Conservation (phyloP, 2,113 vertebrate species). For the Indicator indicator region DNA sequence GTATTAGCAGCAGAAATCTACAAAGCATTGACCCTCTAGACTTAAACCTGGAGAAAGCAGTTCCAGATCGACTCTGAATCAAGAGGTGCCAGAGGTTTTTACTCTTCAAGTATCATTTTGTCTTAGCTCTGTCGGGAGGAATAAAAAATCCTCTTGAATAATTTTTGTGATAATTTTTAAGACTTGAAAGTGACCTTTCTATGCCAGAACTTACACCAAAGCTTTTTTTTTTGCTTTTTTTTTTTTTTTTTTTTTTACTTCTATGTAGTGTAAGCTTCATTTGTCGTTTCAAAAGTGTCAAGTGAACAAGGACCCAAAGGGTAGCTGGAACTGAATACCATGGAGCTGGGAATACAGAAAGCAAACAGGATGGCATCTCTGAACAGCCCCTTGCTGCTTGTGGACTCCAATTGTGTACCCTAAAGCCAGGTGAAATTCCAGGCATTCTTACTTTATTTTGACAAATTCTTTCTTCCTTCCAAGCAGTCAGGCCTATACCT, state of each 20-base stretch:
- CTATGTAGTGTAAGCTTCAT: not conserved
- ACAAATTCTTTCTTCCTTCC: conserved; percentile 18
- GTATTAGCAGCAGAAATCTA: not conserved
- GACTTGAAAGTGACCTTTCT: not conserved
- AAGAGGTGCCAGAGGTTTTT: not conserved
- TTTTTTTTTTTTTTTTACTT: not conserved
- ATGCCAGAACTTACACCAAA: not conserved
- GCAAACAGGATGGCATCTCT: not conserved
- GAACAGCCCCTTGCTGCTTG: not conserved
- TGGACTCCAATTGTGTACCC: not conserved
- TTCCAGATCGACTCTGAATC: not conserved
- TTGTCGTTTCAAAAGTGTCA: not conserved
- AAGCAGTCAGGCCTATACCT: not conserved
- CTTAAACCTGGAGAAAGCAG: not conserved
- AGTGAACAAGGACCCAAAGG: not conserved
- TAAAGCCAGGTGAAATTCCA: conserved; percentile 34
- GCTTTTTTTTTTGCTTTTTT: not conserved
- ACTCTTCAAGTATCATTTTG: not conserved
- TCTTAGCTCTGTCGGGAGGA: not conserved
- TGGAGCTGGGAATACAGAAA: not conserved
- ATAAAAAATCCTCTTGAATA: not conserved
- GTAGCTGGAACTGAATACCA: not conserved
- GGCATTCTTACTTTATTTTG: not conserved
- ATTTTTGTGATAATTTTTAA: not conserved
- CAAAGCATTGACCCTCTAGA: not conserved